phyloP scores from a whole-genome alignment of 2,888 invertebrate species.

The Cordilura impudica region DNA sequence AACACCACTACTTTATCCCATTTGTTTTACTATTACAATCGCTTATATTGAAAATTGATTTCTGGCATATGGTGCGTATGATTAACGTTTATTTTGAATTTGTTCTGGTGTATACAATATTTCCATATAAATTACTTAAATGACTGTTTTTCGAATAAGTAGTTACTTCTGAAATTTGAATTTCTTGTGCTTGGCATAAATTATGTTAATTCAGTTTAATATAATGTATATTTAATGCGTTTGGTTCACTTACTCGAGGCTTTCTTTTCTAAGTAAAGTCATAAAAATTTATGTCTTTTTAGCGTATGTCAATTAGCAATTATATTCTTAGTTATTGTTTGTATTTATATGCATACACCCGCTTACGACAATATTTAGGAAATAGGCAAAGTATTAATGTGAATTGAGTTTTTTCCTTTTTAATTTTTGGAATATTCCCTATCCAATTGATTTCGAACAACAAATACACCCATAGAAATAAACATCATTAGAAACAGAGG shows the following conservation, averaged over 20 bases:
- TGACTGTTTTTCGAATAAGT: constrained; percentile 5
- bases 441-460: constrained; percentile 28
- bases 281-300: constrained; percentile 50
- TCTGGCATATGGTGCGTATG: constrained; percentile 44
- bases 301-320: constrained; percentile 51
- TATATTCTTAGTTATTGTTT: constrained; percentile 44
- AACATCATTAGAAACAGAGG: not conserved
- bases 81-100: constrained; percentile 50
- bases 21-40: not conserved
- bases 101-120: constrained; percentile 11
- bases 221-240: constrained; percentile 40
- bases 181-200: constrained; percentile 47
- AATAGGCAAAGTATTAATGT: constrained; percentile 20
- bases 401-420: too few species aligned
- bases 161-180: constrained; percentile 9
- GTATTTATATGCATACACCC: not conserved
- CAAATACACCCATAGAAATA: not conserved
- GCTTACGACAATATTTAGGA: not conserved
- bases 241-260: not conserved
- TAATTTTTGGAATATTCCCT: constrained; percentile 13
- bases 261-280: constrained; percentile 37
- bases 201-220: constrained; percentile 35
- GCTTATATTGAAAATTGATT: constrained; percentile 17
- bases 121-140: constrained; percentile 50
- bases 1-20: too few species aligned